These are phyloP conservation scores for Aphelenchoides bicaudatus DNA, from an alignment of 2,888 invertebrate genomes.

Conservation along the genomic window DNA sequence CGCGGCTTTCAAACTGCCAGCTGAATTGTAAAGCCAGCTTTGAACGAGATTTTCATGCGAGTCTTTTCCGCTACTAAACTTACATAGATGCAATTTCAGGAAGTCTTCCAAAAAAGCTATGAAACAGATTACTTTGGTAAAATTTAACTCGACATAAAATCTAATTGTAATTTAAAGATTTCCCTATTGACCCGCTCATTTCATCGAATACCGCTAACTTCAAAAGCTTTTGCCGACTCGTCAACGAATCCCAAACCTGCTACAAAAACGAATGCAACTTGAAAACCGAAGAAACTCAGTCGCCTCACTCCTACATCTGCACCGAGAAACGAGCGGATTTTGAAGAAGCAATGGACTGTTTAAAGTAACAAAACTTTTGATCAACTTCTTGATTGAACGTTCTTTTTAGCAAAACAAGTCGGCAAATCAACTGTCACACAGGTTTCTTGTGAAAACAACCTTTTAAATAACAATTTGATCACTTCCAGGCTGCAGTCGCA, in stretches of 20 bases:
- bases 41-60: slow-evolving; percentile 25
- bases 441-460: slow-evolving; percentile 1
- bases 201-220: slow-evolving; percentile 24
- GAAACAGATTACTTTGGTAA: slow-evolving; percentile 27
- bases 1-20: slow-evolving; percentile 1
- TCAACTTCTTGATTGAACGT: neutral
- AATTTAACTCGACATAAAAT: too few relatives aligned
- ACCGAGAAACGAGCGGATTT: slow-evolving; percentile 23
- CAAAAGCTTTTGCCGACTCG: slow-evolving; percentile 22
- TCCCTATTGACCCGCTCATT: slow-evolving; percentile 29
- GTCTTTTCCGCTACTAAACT: neutral
- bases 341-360: slow-evolving; percentile 23
- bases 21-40: slow-evolving; percentile 26
- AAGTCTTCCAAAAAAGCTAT: slow-evolving; percentile 24
- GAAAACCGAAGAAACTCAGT: neutral
- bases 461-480: neutral
- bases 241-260: slow-evolving; percentile 13
- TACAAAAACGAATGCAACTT: slow-evolving; percentile 24
- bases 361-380: slow-evolving; percentile 18
- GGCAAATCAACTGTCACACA: slow-evolving; percentile 9
- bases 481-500: slow-evolving; percentile 4
- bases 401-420: slow-evolving; percentile 6
- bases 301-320: slow-evolving; percentile 28
- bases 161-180: too few relatives aligned
- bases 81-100: slow-evolving; percentile 16